phyloP scores from a whole-genome alignment of 2,113 vertebrate species.

The Eulacestoma nigropectus region DNA sequence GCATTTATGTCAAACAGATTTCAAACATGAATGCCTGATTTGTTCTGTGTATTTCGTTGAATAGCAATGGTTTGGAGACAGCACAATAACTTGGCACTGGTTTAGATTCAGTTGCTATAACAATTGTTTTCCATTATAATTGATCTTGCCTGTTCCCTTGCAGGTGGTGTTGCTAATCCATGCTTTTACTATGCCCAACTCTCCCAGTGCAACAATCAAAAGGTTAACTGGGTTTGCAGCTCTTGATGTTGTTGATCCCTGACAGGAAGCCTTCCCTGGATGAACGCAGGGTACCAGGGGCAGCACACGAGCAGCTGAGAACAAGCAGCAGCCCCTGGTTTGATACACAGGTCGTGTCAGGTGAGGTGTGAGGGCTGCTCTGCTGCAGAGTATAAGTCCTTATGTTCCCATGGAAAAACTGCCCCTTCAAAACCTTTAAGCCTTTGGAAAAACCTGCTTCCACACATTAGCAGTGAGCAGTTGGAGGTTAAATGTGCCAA shows the following conservation, averaged over 20 bases:
- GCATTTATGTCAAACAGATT: not conserved
- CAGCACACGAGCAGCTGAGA: not conserved
- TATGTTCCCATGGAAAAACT: not conserved
- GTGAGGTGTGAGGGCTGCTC: not conserved
- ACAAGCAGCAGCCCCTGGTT: not conserved
- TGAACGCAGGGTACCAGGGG: accelerated
- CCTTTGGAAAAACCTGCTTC: not conserved
- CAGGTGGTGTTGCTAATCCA: not conserved
- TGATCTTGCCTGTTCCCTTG: not conserved
- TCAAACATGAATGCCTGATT: not conserved
- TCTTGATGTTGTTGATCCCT: not conserved
- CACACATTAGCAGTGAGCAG: not conserved
- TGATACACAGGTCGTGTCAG: accelerated
- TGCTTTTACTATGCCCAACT: not conserved
- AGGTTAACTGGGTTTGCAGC: not conserved
- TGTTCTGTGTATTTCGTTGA: not conserved
- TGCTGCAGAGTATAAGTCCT: not conserved
- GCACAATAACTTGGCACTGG: not conserved
- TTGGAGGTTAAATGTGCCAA: not conserved
- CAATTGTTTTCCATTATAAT: not conserved
- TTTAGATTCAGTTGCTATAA: not conserved
- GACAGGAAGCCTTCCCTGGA: not conserved
- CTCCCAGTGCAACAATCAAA: not conserved
- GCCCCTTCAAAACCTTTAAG: not conserved
- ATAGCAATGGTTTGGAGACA: not conserved